Evolutionary conservation across 1,140 invertebrate species (phyloP), one percentile per base, ranked within the genome.

Genomic region (Drosophila santomea): DNA sequence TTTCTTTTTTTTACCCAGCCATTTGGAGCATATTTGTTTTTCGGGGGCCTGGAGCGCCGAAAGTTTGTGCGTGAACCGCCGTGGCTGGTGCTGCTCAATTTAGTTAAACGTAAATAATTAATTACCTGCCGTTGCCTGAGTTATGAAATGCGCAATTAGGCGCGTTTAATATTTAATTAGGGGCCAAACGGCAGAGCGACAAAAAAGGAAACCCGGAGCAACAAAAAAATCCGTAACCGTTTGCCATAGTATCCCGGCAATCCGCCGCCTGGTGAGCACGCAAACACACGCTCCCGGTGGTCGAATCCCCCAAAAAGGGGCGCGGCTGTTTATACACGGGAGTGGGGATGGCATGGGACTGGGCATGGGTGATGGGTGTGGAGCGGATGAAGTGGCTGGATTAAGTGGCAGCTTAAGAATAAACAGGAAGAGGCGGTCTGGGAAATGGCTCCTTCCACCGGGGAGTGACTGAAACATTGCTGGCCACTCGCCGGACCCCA

Each of bases 131-230:
- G 76, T 78, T 88, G 84, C 80, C 76, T 84, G 76, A 89, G 84
- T 88, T 88, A 88, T 88, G 84, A 88, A 88, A 88, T 88, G 84
- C 84, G 84, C 84, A 88, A 88, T 88, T 88, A 88, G 84, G 68
- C 73, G 77, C 74, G 80, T 89, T 88, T 88, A 88, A 88, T 88
- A 88, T 88, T 88, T 88, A 88, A 88, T 88, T 88, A 88, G 84
- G 85, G 83, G 80, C 80, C 79, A 78, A 83, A 62, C 47, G 11
- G 38, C 41, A 12, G 35, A 55, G 54, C 56, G 50, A 63, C 51
- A 74, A 59, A 67, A 43, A 54, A 45, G 41, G n/a, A 63, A 58
- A 39, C 36, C 36, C 52, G 60, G 45, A 75, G 45, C 56, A 59
- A 67, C 45, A 66, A 73, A 68, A 45, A 63, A 83, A 56, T 32